phyloP scores from a whole-genome alignment of 2,888 invertebrate species.

The Eurytoma adleriae region DNA sequence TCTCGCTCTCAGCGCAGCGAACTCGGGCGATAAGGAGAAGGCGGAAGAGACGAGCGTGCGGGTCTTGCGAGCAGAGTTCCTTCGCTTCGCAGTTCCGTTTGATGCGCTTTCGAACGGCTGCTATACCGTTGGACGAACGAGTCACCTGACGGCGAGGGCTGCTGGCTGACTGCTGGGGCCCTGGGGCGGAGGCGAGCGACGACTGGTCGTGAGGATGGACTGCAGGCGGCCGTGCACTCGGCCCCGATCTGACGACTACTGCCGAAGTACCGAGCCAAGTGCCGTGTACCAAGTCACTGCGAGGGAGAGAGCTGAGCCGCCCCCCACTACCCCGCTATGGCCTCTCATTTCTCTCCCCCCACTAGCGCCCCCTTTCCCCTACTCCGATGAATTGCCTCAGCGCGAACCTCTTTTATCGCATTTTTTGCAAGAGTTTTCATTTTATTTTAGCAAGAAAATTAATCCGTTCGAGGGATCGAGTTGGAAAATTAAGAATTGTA shows the following conservation, averaged over 20 bases:
- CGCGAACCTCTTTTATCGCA: too few relatives aligned
- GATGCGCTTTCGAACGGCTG: too few relatives aligned
- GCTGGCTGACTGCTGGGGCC: background rate
- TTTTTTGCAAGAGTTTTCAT: too few relatives aligned
- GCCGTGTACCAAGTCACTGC: background rate
- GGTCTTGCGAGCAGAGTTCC: background rate
- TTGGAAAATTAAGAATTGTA: background rate
- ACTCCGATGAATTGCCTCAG: background rate
- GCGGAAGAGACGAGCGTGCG: constrained; percentile 6
- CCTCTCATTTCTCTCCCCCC: background rate
- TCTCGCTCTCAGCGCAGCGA: background rate
- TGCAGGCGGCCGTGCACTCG: constrained; percentile 36
- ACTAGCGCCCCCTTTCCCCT: background rate
- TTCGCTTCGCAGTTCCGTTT: background rate
- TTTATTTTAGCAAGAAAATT: background rate
- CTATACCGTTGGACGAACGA: background rate
- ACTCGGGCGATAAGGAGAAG: constrained; percentile 1
- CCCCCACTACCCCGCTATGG: background rate
- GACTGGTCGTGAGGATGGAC: background rate
- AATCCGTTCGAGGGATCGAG: background rate
- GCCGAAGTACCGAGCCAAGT: background rate
- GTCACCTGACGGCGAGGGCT: background rate
- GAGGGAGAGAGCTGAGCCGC: constrained; percentile 18
- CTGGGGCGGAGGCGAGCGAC: background rate
- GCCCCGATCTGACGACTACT: constrained; percentile 50